A percentile compares a stretch with the other conserved stretches of the same genome.
Evolutionary conservation across 2,113 vertebrate genomes (phyloP).

Genomic region (Cnemophilus loriae): DNA sequence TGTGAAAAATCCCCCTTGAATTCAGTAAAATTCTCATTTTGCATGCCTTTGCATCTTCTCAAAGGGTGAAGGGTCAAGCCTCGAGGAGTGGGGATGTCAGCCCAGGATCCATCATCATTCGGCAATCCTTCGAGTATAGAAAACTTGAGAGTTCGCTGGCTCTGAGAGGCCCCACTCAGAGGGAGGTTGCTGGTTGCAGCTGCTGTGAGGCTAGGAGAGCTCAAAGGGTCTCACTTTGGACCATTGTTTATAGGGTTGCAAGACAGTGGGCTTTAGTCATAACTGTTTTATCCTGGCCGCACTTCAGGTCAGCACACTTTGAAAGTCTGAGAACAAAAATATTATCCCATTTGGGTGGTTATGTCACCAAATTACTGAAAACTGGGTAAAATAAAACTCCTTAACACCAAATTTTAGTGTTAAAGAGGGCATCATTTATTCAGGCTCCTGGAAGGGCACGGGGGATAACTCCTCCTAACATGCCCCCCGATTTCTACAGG

Average conservation of each 20-base stretch:
- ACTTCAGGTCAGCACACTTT: not conserved
- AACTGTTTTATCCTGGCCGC: not conserved
- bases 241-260: not conserved
- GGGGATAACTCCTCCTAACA: not conserved
- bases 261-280: not conserved
- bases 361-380: not conserved
- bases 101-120: not conserved
- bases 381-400: not conserved
- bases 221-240: not conserved
- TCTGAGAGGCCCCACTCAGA: not conserved
- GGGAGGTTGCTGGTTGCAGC: not conserved
- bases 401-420: not conserved
- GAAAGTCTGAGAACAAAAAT: not conserved
- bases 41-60: not conserved
- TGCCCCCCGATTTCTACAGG: not conserved
- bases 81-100: not conserved
- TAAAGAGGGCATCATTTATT: not conserved
- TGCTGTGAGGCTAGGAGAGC: not conserved
- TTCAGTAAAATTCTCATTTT: not conserved
- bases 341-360: not conserved
- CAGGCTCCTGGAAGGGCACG: not conserved
- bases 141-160: not conserved
- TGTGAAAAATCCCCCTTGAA: not conserved
- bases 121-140: not conserved
- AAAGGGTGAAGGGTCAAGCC: not conserved